Conservation (phyloP, 2,888 invertebrate genomes). For the Chromoteleia sp. region DNA sequence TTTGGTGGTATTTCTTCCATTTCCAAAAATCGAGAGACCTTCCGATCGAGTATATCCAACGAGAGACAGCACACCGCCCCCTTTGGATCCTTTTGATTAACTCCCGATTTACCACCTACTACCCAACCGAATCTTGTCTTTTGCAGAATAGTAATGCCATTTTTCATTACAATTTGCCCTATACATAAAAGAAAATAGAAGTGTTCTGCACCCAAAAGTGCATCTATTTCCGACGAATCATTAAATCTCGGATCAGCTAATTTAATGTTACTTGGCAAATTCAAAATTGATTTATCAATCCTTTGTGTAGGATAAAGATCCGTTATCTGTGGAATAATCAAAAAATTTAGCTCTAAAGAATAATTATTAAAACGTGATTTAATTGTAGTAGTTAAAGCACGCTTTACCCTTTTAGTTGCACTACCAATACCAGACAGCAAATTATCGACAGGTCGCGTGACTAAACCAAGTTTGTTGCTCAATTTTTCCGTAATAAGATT, state of each 20-base stretch:
- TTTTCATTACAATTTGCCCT: slow-evolving; percentile 34
- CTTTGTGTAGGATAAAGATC: too few relatives aligned
- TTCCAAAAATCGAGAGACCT: slow-evolving; percentile 69
- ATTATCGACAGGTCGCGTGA: neutral
- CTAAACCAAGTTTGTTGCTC: neutral
- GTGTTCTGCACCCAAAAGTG: neutral
- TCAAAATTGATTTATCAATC: too few relatives aligned
- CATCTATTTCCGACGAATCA: too few relatives aligned
- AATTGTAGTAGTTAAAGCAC: neutral
- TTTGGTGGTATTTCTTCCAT: slow-evolving; percentile 72
- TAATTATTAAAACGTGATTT: slow-evolving; percentile 5
- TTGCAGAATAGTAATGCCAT: slow-evolving; percentile 20
- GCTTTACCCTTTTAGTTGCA: neutral
- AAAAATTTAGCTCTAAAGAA: slow-evolving; percentile 1
- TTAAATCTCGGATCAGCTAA: too few relatives aligned
- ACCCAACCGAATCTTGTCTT: slow-evolving; percentile 49
- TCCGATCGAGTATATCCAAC: slow-evolving; percentile 14
- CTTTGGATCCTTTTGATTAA: too few relatives aligned
- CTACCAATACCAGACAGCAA: slow-evolving; percentile 1
- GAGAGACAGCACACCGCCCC: too few relatives aligned
- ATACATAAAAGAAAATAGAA: slow-evolving; percentile 27
- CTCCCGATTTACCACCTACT: slow-evolving; percentile 21
- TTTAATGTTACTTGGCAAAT: too few relatives aligned
- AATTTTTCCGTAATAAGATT: slow-evolving; percentile 35
- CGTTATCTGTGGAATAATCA: neutral